Base-by-base conservation (phyloP, 2,113 vertebrate species). In the Esox niger region DNA sequence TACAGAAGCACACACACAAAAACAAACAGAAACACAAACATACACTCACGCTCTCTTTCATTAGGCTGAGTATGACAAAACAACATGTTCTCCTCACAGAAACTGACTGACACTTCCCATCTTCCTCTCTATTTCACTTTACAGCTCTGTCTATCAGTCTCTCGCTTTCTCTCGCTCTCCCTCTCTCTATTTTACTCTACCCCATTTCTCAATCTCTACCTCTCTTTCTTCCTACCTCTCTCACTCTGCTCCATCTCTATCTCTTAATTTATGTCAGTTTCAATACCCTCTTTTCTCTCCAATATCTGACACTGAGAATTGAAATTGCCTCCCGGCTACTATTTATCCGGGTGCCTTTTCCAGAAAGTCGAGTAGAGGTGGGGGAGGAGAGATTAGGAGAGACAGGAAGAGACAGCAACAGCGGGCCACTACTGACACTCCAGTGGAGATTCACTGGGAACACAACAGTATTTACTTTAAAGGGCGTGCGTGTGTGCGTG, bases 131-230 rank as follows among this genome's bases (percentile, higher is more conserved):
- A 20, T 52, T 52, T 52, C 47, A 52, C 7, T 52, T 55, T 35
- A 78, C 66, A 69, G 33, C 25, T 31, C 47, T 60, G 52, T 26
- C 77, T 66, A 77, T 49, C 25, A 57, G 57, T n/a, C 62, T 77
- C 72, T 66, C 64, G 68, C 59, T 76, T 38, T 26, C 0, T 7
- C 38, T 11, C 54, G 30, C 26, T 58, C 33, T 47, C 68, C 35
- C 9, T 54, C 35, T 0, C 59, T 62, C 64, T n/a, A n/a, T n/a
- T n/a, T n/a, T n/a, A 59, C 17, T 35, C 17, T 25, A 23, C 46
- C 59, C 47, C 17, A 17, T 20, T 25, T 30, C 31, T 49, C n/a
- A n/a, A n/a, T 54, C 68, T 31, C 25, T 27, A n/a, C n/a, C n/a
- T n/a, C 33, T 47, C 68, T 26, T 23, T 61, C 11, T 10, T 15